phyloP scores from a whole-genome alignment of 2,113 vertebrate genomes.

The Phyllostomus discolor region DNA sequence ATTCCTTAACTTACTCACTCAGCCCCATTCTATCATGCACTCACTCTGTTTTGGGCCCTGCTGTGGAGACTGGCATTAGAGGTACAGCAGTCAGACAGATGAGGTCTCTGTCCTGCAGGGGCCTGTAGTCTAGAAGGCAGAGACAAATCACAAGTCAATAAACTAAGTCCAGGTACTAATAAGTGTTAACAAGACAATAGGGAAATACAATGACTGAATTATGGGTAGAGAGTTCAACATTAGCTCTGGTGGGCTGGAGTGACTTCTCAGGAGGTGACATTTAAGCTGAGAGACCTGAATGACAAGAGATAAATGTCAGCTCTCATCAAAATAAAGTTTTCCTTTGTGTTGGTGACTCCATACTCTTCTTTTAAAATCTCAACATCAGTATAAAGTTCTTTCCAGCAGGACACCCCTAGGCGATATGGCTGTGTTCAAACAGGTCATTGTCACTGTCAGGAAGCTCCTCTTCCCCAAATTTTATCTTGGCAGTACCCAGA shows the following conservation, averaged over 20 bases:
- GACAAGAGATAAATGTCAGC: background rate
- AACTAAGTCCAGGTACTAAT: background rate
- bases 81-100: background rate
- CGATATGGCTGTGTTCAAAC: background rate
- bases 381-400: background rate
- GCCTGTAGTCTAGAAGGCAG: background rate
- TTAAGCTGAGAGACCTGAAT: background rate
- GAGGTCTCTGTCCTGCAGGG: background rate
- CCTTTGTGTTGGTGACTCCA: background rate
- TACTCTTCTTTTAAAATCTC: background rate
- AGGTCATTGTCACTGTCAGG: background rate
- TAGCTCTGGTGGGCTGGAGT: background rate
- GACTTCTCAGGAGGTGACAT: background rate
- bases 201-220: background rate
- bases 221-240: background rate
- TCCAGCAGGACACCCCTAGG: no score
- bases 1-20: background rate
- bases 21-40: accelerated
- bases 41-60: background rate
- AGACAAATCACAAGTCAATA: background rate
- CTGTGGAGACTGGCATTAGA: background rate
- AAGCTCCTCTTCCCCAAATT: background rate
- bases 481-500: background rate
- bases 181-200: background rate
- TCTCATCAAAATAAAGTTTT: background rate